These are phyloP conservation scores for Antheraea pernyi DNA, from an alignment of 1,140 invertebrate genomes.

Conservation along the genomic window DNA sequence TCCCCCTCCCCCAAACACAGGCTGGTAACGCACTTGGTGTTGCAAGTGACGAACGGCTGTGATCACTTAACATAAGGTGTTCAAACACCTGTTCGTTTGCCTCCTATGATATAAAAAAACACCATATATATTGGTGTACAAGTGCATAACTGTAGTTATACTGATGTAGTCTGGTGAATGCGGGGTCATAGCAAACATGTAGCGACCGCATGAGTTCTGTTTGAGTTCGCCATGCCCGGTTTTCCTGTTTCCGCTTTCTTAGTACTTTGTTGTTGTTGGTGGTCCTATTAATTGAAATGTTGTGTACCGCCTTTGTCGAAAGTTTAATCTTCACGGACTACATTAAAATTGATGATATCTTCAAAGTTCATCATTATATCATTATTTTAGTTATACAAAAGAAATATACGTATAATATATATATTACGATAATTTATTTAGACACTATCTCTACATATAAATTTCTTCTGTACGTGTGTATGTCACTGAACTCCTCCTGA, in stretches of 20 bases:
- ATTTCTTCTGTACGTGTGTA: too few relatives aligned
- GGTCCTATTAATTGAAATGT: constrained; percentile 15
- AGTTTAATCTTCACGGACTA: constrained; percentile 1
- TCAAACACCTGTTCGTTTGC: too few relatives aligned
- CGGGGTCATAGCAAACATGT: constrained; percentile 20
- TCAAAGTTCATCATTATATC: background rate
- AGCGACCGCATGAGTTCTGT: constrained; percentile 17
- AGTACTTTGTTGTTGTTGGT: constrained; percentile 3
- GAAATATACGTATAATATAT: too few relatives aligned
- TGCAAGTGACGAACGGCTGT: too few relatives aligned
- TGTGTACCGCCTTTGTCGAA: constrained; percentile 4
- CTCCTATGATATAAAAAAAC: too few relatives aligned
- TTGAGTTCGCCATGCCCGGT: constrained; percentile 18
- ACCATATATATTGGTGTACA: too few relatives aligned
- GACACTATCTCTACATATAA: too few relatives aligned
- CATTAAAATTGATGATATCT: background rate
- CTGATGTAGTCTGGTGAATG: constrained; percentile 13
- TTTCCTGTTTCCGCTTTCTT: constrained; percentile 12
- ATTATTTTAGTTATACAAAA: background rate
- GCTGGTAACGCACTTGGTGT: too few relatives aligned
- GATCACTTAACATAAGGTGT: too few relatives aligned
- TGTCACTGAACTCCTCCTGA: too few relatives aligned
- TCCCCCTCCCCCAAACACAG: too few relatives aligned
- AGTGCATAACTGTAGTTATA: background rate
- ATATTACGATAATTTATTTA: too few relatives aligned